Percentiles rank a stretch among this genome's conserved stretches.
Evolutionary conservation across 37 sponge, comb jelly and placozoan species (phyloP).

Genomic region (Hormiphora californensis): DNA sequence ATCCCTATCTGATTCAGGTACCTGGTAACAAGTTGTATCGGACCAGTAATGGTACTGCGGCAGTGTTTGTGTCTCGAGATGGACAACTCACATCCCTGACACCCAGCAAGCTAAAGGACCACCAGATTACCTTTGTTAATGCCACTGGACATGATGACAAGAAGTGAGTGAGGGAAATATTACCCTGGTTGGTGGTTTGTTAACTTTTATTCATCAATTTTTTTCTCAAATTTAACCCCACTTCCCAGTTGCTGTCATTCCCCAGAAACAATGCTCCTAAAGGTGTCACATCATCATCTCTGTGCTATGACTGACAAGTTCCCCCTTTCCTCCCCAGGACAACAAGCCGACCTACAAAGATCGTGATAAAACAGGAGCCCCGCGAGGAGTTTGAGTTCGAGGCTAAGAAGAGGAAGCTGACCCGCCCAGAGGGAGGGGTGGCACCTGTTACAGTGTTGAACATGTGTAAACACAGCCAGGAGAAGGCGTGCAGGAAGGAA

Average conservation of each 20-base stretch:
- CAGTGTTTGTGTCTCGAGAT: conserved; percentile 27
- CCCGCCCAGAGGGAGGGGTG: background rate
- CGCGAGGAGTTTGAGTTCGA: background rate
- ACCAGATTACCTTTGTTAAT: conserved; percentile 5
- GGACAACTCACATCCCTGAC: background rate
- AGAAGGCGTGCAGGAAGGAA: background rate
- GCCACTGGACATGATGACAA: background rate
- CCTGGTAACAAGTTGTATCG: conserved; percentile 24
- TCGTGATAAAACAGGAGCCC: background rate
- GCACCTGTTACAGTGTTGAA: background rate
- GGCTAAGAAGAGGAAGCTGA: background rate
- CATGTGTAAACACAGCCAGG: conserved; percentile 33
- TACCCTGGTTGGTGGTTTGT: background rate
- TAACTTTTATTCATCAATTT: background rate
- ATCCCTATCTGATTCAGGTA: background rate
- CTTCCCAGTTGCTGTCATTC: no score
- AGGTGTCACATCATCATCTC: no score
- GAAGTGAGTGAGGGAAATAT: background rate
- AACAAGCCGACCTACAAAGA: no score
- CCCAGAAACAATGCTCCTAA: no score
- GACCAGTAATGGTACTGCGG: background rate
- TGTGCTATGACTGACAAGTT: no score
- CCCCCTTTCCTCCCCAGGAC: no score
- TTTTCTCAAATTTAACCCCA: no score
- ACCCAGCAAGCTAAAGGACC: background rate